These are phyloP conservation scores for Dynastes maya DNA, from an alignment of 2,888 invertebrate species.

Conservation along the genomic window DNA sequence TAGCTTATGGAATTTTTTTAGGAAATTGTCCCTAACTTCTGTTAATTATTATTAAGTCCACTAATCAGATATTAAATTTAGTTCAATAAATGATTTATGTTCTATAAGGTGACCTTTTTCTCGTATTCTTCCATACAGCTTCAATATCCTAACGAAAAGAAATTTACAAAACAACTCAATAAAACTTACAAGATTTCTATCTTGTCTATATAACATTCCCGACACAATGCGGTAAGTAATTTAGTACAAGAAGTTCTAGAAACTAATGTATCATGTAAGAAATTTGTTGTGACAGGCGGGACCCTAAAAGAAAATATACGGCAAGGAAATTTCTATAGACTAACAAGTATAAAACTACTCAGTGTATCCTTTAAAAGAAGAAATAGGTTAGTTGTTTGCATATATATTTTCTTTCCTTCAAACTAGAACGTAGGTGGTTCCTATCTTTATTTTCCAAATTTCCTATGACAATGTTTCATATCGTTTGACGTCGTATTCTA, in stretches of 20 bases:
- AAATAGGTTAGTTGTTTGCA: background rate
- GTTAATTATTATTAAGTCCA: too few relatives aligned
- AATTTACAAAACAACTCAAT: background rate
- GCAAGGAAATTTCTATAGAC: slow-evolving; percentile 17
- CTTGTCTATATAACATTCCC: background rate
- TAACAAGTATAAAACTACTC: slow-evolving; percentile 20
- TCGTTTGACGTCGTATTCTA: too few relatives aligned
- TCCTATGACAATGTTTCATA: background rate
- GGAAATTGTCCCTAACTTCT: too few relatives aligned
- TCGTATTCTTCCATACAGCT: too few relatives aligned
- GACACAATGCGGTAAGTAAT: slow-evolving; percentile 13
- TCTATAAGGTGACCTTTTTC: too few relatives aligned
- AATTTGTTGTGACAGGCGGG: slow-evolving; percentile 24
- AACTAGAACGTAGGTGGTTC: background rate
- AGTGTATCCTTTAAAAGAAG: background rate
- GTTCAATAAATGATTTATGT: too few relatives aligned
- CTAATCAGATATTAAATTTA: too few relatives aligned
- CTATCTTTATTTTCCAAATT: background rate
- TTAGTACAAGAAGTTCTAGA: background rate
- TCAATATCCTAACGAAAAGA: background rate
- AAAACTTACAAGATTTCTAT: background rate
- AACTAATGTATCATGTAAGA: slow-evolving; percentile 26
- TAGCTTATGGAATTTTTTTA: too few relatives aligned
- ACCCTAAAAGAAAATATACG: slow-evolving; percentile 14
- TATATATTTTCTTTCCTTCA: background rate